Percentiles rank a stretch among this genome's conserved stretches.
Evolutionary conservation across 2,888 invertebrate species (phyloP).

Genomic region (Drosophila yooni): DNA sequence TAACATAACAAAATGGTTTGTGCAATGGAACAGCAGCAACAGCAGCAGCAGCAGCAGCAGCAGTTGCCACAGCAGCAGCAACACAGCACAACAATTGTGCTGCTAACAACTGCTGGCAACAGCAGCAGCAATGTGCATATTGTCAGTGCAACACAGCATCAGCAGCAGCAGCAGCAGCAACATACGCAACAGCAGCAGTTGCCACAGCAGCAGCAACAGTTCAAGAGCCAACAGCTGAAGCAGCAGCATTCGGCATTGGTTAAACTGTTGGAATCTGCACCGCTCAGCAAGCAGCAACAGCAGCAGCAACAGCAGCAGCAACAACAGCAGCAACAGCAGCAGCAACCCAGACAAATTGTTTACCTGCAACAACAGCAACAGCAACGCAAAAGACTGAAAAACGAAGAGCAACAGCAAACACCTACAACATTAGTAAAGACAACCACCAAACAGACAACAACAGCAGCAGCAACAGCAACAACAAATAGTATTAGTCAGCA

Average conservation of each 20-base stretch:
- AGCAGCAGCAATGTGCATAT: conserved; percentile 67
- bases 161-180: conserved; percentile 58
- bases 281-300: conserved; percentile 73
- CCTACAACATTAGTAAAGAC: conserved; percentile 79
- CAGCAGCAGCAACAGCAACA: conserved; percentile 59
- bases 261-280: conserved; percentile 87
- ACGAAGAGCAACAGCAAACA: conserved; percentile 70
- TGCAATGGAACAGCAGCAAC: conserved; percentile 83
- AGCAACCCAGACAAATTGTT: conserved; percentile 50
- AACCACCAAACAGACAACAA: conserved; percentile 69
- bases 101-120: conserved; percentile 56
- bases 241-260: conserved; percentile 88
- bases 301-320: conserved; percentile 53
- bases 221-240: conserved; percentile 86
- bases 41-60: conserved; percentile 64
- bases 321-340: conserved; percentile 51
- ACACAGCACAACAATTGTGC: conserved; percentile 78
- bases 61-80: conserved; percentile 65
- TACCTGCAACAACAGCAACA: conserved; percentile 56
- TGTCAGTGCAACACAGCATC: conserved; percentile 52
- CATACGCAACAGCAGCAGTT: conserved; percentile 45
- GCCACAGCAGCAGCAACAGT: conserved; percentile 61
- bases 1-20: conserved; percentile 83
- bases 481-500: conserved; percentile 82
- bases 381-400: conserved; percentile 84